Base-by-base conservation (phyloP, 2,888 invertebrate genomes). In the Ypsolopha sequella region DNA sequence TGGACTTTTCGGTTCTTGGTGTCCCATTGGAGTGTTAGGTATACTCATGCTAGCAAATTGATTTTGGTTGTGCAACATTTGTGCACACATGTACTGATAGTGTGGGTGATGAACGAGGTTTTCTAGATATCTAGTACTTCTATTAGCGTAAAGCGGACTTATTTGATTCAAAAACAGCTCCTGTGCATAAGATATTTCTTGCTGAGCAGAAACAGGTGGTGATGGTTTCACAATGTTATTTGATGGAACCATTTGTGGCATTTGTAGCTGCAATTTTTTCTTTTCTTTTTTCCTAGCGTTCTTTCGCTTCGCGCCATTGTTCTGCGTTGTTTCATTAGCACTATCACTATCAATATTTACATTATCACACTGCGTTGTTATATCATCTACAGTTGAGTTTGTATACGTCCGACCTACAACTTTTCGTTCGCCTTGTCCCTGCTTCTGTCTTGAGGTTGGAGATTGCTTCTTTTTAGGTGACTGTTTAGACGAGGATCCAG, bases 51-150 rank as follows among this genome's bases (percentile, higher is more conserved):
- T 52, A 48, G 33, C 59, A 58, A 24, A 57, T 39, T 36, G 64
- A 35, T 41, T 73, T 70, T 36, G 71, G 70, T 44, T 62, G 70
- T 38, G 75, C 70, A 14, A 62, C 65, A 65, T 70, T 7, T 54
- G 64, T 51, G 60, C 63, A 46, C 71, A 68, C 52, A 71, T 61
- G 41, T 71, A 62, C 56, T 76, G 75, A 64, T 67, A 80, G 52
- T 80, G 78, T 52, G 81, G 81, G 57, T 81, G 80, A 56, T 80
- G 64, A 14, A 68, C 63, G 11, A 80, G 57, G 57, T 82, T 84
- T 66, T 81, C 80, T 50, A 81, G 61, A 60, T 82, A 80, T 43
- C 75, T 75, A 6, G 80, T 64, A 62, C 65, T 76, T n/a, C 68
- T 62, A 54, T 59, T 65, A 38, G 70, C 70, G 67, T 80, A 78